phyloP scores from a whole-genome alignment of 2,888 invertebrate genomes.

The Belgica antarctica region DNA sequence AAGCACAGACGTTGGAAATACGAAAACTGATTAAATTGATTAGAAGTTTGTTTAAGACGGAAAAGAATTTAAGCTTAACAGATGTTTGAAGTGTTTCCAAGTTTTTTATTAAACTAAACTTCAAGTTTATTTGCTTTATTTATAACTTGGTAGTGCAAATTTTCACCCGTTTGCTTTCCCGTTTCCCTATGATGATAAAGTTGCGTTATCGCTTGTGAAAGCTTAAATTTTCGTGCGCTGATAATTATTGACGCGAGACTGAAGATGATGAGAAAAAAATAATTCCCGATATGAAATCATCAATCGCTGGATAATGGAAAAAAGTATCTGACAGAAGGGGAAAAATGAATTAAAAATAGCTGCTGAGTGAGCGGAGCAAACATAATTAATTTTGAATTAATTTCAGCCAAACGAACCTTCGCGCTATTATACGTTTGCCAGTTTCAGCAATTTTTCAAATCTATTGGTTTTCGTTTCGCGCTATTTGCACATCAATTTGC shows the following conservation, averaged over 20 bases:
- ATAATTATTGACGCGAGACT: background rate
- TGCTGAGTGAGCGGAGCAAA: background rate
- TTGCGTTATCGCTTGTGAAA: background rate
- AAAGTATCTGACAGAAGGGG: background rate
- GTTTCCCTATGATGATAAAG: background rate
- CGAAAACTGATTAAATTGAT: too few relatives aligned
- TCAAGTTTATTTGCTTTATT: too few relatives aligned
- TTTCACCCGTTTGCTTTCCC: background rate
- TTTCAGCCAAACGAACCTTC: slow-evolving; percentile 1
- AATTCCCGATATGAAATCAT: slow-evolving; percentile 11
- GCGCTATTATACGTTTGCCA: too few relatives aligned
- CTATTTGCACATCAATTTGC: background rate
- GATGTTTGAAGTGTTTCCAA: too few relatives aligned
- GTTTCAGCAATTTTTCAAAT: background rate
- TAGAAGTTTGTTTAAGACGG: too few relatives aligned
- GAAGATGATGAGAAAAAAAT: background rate
- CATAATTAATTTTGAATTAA: slow-evolving; percentile 41
- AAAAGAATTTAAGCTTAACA: too few relatives aligned
- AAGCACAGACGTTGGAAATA: too few relatives aligned
- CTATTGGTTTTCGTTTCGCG: background rate
- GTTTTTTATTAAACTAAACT: too few relatives aligned
- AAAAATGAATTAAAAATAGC: background rate
- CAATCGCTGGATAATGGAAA: slow-evolving; percentile 22
- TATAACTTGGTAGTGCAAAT: too few relatives aligned
- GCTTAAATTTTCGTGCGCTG: background rate